Base-by-base conservation (phyloP, 2,888 invertebrate species). In the Nephrocerus scutellatus region DNA sequence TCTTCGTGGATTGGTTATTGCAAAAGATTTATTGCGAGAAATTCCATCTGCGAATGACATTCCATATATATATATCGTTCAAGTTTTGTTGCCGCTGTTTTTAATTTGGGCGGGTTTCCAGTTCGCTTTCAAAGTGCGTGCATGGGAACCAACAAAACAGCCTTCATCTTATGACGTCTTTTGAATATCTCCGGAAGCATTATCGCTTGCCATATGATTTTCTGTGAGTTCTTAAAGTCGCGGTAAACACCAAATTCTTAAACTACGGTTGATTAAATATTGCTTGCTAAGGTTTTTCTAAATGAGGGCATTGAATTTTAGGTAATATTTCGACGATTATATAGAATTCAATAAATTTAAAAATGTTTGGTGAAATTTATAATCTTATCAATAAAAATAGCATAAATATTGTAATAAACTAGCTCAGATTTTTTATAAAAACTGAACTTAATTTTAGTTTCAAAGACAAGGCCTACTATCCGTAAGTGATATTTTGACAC, bases 1-100 rank as follows among this genome's bases (percentile, higher is more conserved):
- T n/a, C n/a, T n/a, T n/a, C n/a, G n/a, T n/a, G n/a, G 93, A 34
- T 82, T 69, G 1, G 90, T 88, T 8, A 90, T 55, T 12, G 74
- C 68, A 0, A 84, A 83, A 33, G 79, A 75, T 36, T 73, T 70
- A 20, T 90, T 70, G 30, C 63, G 62, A 0, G 91, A 89, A 41
- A 62, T 69, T 6, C 92, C 91, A 21, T 72, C 72, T 2, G 90
- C 90, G 34, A 93, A 62, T 6, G 89, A 83, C 92, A 93, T 93
- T 74, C 74, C 32, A 62, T 54, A 14, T 66, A 52, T 1, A 81
- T 48, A 20, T 73, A 70, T 3, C 65, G 56, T 2, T 74, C 43
- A 31, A 90, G 64, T 48, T 75, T 72, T 8, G 70, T 68, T 0
- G 78, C 84, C 4, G 83, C 84, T 26, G 63, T 56, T 1, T 85